Percentiles rank a stretch among this genome's conserved stretches.
Evolutionary conservation across 2,797 vertebrate genomes (phyloP).

Genomic region (Muscicapa striata): DNA sequence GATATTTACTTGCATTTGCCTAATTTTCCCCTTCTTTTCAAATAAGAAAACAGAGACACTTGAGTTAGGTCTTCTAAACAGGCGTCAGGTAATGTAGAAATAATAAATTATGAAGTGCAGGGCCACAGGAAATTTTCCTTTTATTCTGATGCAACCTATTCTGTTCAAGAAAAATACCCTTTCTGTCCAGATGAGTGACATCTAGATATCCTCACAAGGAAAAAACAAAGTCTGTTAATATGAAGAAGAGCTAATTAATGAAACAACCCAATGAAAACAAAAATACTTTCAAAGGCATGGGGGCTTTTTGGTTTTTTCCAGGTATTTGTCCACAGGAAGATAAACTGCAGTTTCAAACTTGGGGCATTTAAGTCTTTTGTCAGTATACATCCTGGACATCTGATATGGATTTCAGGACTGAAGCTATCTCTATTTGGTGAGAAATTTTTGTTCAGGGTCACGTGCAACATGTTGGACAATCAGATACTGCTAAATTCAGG

Average conservation of each 20-base stretch:
- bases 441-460: slow-evolving; percentile 57
- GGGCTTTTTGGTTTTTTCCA: background rate
- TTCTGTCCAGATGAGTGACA: background rate
- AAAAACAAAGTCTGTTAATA: background rate
- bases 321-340: background rate
- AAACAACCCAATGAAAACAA: background rate
- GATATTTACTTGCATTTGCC: background rate
- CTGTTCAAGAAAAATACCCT: background rate
- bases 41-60: background rate
- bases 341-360: background rate
- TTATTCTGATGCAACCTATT: background rate
- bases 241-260: background rate
- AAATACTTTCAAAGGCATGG: background rate
- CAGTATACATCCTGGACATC: background rate
- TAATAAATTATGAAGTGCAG: background rate
- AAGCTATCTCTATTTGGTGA: slow-evolving; percentile 2
- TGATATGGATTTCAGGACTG: background rate
- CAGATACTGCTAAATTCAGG: slow-evolving; percentile 38
- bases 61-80: background rate
- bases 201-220: background rate
- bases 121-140: background rate
- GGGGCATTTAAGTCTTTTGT: background rate
- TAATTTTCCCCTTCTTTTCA: background rate
- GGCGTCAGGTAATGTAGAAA: background rate
- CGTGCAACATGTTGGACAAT: slow-evolving; percentile 33